Percentiles rank a stretch among this genome's conserved stretches.
phyloP scores from a whole-genome alignment of 2,797 vertebrate genomes.

The Tauraco hartlaubi region DNA sequence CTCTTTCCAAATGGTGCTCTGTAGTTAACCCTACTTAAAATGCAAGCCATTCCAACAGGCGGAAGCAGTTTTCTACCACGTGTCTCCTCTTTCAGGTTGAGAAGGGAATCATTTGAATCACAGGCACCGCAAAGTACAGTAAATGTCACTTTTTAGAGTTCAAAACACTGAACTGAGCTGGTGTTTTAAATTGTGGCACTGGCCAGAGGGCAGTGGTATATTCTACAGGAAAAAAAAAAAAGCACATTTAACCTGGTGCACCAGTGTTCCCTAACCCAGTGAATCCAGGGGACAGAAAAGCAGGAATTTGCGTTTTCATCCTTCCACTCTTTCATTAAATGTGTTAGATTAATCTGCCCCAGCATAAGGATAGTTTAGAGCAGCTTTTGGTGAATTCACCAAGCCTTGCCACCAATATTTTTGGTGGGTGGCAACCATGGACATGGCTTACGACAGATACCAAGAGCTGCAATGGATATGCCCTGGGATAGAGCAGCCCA shows the following conservation, averaged over 20 bases:
- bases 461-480: neutral
- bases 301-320: neutral
- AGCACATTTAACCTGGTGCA: neutral
- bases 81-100: conserved; percentile 62
- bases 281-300: neutral
- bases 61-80: conserved; percentile 74
- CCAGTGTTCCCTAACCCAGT: neutral
- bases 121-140: neutral
- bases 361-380: neutral
- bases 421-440: neutral
- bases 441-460: neutral
- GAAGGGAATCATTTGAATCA: conserved; percentile 50
- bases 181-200: neutral
- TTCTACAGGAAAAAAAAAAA: neutral
- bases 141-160: conserved; percentile 19
- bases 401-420: neutral
- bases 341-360: neutral
- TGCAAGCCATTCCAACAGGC: conserved; percentile 74
- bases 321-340: neutral
- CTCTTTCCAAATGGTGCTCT: conserved; percentile 82
- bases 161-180: conserved; percentile 29
- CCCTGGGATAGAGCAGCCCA: neutral
- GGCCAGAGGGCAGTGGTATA: neutral
- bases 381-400: neutral
- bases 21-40: conserved; percentile 78